These are phyloP conservation scores for Drosophila sulfurigaster DNA, from an alignment of 1,140 invertebrate genomes.

Conservation along the genomic window DNA sequence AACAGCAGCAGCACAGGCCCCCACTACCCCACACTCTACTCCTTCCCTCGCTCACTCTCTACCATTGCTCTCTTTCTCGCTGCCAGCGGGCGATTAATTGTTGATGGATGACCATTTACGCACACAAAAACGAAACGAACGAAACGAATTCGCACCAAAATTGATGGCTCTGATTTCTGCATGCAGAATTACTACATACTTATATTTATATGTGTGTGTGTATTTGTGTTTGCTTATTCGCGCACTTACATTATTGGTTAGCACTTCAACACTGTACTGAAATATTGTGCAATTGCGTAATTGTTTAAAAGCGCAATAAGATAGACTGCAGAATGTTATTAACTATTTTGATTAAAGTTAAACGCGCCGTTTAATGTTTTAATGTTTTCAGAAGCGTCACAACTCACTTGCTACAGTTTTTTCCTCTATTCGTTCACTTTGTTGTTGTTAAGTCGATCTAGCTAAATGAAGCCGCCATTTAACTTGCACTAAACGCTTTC, in stretches of 20 bases:
- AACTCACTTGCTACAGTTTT: no score
- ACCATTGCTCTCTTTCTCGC: not conserved
- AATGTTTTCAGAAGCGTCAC: no score
- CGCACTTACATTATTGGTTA: not conserved
- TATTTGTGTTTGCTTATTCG: not conserved
- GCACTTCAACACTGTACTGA: conserved; percentile 1
- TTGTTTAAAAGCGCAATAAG: not conserved
- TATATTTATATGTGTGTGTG: no score
- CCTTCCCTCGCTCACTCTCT: not conserved
- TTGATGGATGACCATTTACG: conserved; percentile 52
- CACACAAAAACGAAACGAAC: conserved; percentile 13
- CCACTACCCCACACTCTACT: no score
- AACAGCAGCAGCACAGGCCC: not conserved
- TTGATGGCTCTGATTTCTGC: conserved; percentile 31
- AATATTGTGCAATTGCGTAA: conserved; percentile 3
- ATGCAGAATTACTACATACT: not conserved
- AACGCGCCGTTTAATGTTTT: no score
- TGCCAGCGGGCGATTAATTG: conserved; percentile 49
- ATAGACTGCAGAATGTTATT: not conserved
- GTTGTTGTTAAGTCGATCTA: not conserved
- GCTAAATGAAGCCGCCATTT: not conserved
- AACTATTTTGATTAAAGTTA: no score
- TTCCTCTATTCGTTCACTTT: not conserved
- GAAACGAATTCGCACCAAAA: conserved; percentile 25
- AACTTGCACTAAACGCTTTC: no score